Percentiles rank a stretch among this genome's conserved stretches.
Conservation (phyloP, 2,113 vertebrate genomes). For the Myocastor coypus region DNA sequence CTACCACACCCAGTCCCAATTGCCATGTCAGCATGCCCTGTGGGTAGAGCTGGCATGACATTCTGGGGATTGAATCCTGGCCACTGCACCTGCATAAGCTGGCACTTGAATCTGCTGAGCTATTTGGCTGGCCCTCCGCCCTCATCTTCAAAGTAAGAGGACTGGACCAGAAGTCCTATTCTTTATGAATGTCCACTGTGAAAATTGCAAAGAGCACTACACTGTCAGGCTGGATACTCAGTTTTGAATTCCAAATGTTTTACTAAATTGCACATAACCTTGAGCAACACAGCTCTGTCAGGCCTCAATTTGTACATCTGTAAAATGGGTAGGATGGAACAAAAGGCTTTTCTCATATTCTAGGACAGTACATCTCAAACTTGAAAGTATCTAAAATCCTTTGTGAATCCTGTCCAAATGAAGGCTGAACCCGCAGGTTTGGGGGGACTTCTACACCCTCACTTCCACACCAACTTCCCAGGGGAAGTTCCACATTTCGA, state of each 20-base stretch:
- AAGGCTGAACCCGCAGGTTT: neutral
- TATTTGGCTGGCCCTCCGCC: neutral
- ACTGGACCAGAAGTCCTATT: neutral
- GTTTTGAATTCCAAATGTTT: neutral
- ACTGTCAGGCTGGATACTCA: neutral
- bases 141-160: neutral
- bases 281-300: neutral
- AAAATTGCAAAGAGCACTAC: neutral
- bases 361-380: neutral
- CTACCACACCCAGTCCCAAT: no score
- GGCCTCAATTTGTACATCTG: neutral
- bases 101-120: no score
- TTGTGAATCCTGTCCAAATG: neutral
- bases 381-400: neutral
- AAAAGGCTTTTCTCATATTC: slow-evolving; percentile 3
- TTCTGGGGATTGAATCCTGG: no score
- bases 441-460: neutral
- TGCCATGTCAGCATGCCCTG: no score
- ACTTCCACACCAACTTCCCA: neutral
- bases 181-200: neutral
- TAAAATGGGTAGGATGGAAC: neutral
- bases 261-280: neutral
- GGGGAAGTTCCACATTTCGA: neutral
- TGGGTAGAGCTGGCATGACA: no score
- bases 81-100: no score